Percentiles rank a stretch among this genome's conserved stretches.
These are phyloP conservation scores for Ophion costatus DNA, from an alignment of 2,888 invertebrate species.

Conservation along the genomic window DNA sequence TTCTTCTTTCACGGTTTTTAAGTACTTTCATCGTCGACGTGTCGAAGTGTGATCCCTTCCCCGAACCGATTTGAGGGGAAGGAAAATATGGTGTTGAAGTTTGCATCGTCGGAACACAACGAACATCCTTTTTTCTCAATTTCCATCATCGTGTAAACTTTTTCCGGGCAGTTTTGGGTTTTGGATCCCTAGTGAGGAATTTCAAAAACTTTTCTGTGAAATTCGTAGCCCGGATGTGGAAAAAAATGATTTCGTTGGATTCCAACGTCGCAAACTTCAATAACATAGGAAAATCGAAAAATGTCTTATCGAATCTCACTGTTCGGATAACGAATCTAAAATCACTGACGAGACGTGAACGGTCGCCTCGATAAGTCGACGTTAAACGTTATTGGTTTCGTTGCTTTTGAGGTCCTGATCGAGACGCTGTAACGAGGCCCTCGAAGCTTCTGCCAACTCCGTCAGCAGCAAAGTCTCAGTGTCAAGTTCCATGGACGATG, in stretches of 20 bases:
- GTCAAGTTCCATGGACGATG: conserved; percentile 69
- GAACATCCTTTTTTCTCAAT: no score
- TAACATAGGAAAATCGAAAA: not conserved
- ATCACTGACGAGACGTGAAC: conserved; percentile 21
- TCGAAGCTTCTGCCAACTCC: conserved; percentile 76
- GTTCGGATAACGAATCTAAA: conserved; percentile 8
- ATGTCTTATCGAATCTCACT: conserved; percentile 19
- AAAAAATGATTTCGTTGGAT: no score
- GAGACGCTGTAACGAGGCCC: conserved; percentile 63
- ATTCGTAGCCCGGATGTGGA: no score
- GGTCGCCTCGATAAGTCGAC: conserved; percentile 11
- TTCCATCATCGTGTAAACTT: no score
- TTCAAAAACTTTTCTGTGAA: no score
- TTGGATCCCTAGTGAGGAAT: no score
- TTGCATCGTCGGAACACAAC: no score
- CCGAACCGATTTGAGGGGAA: not conserved
- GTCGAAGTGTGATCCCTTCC: not conserved
- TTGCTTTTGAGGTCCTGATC: conserved; percentile 53
- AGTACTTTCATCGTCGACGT: conserved; percentile 52
- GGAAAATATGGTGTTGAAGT: conserved; percentile 3
- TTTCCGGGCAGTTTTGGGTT: no score
- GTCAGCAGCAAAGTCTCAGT: conserved; percentile 74
- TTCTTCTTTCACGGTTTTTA: conserved; percentile 31
- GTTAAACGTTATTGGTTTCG: conserved; percentile 61
- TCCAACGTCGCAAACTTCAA: no score